These are phyloP conservation scores for Syncerus caffer DNA, from an alignment of 2,797 vertebrate species.

Conservation along the genomic window DNA sequence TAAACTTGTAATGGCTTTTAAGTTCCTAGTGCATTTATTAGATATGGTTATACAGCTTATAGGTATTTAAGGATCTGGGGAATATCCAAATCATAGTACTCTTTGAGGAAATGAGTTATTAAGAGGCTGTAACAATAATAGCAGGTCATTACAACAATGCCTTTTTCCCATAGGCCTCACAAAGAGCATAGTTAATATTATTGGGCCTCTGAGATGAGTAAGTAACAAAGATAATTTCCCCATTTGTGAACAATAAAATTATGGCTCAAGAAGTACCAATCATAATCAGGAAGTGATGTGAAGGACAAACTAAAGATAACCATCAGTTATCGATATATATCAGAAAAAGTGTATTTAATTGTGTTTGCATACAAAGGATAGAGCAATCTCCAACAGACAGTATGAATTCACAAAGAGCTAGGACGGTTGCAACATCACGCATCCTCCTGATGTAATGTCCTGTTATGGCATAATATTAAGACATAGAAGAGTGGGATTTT, in stretches of 20 bases:
- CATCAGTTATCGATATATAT: background rate
- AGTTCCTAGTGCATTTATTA: slow-evolving; percentile 40
- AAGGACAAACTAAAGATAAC: background rate
- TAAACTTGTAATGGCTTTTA: slow-evolving; percentile 3
- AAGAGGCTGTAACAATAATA: slow-evolving; percentile 24
- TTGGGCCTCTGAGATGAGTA: background rate
- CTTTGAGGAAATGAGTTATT: slow-evolving; percentile 29
- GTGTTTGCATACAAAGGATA: background rate
- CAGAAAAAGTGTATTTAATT: background rate
- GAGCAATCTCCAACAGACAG: background rate
- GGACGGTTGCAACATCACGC: fast-evolving
- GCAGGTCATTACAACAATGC: background rate
- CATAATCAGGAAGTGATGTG: background rate
- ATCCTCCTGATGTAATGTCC: background rate
- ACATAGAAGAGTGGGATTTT: background rate
- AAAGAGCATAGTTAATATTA: background rate
- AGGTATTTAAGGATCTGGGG: slow-evolving; percentile 17
- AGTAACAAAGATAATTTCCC: background rate
- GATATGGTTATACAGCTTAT: background rate
- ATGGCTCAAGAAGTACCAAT: background rate
- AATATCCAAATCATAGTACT: background rate
- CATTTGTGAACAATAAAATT: background rate
- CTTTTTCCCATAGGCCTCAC: background rate
- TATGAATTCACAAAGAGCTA: background rate
- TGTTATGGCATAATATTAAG: background rate